phyloP scores from a whole-genome alignment of 2,797 vertebrate genomes.

The Xenentodon cancila region DNA sequence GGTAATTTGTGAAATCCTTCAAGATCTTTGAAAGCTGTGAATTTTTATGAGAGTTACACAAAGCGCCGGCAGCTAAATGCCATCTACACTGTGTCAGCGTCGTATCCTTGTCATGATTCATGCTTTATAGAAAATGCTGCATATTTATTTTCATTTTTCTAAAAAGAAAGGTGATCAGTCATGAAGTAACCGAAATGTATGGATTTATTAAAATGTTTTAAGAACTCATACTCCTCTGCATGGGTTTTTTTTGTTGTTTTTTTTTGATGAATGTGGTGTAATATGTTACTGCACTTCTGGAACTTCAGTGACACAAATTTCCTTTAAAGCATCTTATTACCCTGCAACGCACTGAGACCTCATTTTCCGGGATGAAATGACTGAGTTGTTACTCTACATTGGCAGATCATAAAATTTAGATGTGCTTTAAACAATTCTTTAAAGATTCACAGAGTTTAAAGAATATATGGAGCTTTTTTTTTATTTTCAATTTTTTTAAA shows the following conservation, averaged over 20 bases:
- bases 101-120: constrained; percentile 17
- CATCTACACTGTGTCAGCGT: background rate
- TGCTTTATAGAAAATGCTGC: constrained; percentile 30
- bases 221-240: background rate
- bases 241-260: background rate
- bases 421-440: too few species aligned
- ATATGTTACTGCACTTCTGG: background rate
- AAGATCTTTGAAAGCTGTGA: constrained; percentile 27
- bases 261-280: background rate
- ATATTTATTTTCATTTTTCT: constrained; percentile 6
- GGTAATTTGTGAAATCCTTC: constrained; percentile 49
- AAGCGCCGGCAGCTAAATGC: constrained; percentile 17
- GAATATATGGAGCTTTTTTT: too few species aligned
- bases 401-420: constrained; percentile 12
- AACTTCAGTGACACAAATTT: background rate
- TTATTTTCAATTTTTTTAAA: too few species aligned
- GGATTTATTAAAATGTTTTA: background rate
- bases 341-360: background rate
- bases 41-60: constrained; percentile 13
- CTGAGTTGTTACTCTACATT: constrained; percentile 10
- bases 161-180: constrained; percentile 19
- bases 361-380: background rate
- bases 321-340: background rate
- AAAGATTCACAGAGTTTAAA: too few species aligned
- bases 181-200: background rate